Conservation (phyloP, 2,113 vertebrate genomes). For the Polypterus bichir region DNA sequence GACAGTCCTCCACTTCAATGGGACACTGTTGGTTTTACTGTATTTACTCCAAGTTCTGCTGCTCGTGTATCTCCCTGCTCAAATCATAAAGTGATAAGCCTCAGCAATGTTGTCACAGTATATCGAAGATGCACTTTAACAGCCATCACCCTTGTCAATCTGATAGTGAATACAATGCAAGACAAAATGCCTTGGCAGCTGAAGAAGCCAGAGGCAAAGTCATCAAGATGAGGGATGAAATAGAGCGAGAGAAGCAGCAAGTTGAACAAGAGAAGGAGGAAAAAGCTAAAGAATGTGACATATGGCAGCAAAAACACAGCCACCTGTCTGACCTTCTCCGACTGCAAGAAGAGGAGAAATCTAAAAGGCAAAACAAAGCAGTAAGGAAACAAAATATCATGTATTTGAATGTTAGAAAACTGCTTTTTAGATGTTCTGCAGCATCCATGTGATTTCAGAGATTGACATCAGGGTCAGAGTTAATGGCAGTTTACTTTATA, state of each 20-base stretch:
- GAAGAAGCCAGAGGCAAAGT: conserved; percentile 36
- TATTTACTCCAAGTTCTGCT: too few species aligned
- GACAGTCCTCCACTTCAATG: too few species aligned
- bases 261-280: conserved; percentile 37
- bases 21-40: too few species aligned
- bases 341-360: conserved; percentile 42
- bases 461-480: too few species aligned
- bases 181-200: conserved; percentile 25
- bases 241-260: conserved; percentile 32
- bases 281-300: conserved; percentile 33
- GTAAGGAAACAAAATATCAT: conserved; percentile 23
- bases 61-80: too few species aligned
- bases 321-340: conserved; percentile 23
- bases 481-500: too few species aligned
- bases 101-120: too few species aligned
- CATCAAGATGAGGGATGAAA: conserved; percentile 28
- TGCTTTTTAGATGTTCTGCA: not conserved
- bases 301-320: conserved; percentile 43
- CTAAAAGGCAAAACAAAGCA: conserved; percentile 42
- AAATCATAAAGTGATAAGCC: too few species aligned
- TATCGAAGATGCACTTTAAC: too few species aligned
- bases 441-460: too few species aligned
- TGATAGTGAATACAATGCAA: not conserved
- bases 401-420: not conserved
- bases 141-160: too few species aligned